phyloP scores from a whole-genome alignment of 2,888 invertebrate species.

The Eulithis prunata region DNA sequence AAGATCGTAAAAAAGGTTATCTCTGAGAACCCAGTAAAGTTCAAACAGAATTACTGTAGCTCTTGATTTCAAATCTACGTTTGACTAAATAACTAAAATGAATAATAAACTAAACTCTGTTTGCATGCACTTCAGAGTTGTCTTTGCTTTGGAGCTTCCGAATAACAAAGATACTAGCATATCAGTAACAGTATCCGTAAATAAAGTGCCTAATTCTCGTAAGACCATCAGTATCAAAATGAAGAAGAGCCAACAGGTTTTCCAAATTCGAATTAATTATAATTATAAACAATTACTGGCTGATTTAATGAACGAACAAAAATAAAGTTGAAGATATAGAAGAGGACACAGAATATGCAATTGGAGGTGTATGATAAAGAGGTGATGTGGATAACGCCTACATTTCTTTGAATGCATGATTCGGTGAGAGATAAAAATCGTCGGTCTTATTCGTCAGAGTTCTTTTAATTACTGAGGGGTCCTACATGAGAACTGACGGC shows the following conservation, averaged over 20 bases:
- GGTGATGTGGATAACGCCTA: slow-evolving; percentile 73
- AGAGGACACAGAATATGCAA: slow-evolving; percentile 55
- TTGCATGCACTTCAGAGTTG: slow-evolving; percentile 6
- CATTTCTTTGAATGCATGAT: slow-evolving; percentile 77
- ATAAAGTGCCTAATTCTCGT: slow-evolving; percentile 77
- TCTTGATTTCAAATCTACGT: slow-evolving; percentile 65
- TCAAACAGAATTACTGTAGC: slow-evolving; percentile 74
- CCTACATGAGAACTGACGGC: slow-evolving; percentile 77
- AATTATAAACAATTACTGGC: slow-evolving; percentile 80
- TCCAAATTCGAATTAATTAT: slow-evolving; percentile 76
- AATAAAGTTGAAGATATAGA: slow-evolving; percentile 62
- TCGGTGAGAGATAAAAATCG: slow-evolving; percentile 83
- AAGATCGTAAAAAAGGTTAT: slow-evolving; percentile 75
- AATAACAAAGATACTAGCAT: slow-evolving; percentile 24
- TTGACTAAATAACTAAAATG: slow-evolving; percentile 5
- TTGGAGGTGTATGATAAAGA: slow-evolving; percentile 62
- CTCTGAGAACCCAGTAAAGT: slow-evolving; percentile 74
- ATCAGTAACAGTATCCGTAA: slow-evolving; percentile 39
- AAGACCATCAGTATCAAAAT: slow-evolving; percentile 65
- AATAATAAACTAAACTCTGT: slow-evolving; percentile 12
- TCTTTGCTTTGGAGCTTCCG: slow-evolving; percentile 12
- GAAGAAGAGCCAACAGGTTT: slow-evolving; percentile 65
- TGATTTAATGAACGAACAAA: slow-evolving; percentile 73
- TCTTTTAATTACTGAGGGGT: slow-evolving; percentile 83
- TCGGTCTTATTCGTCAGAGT: slow-evolving; percentile 82